Evolutionary conservation across 1,140 invertebrate species (phyloP), one percentile per base, ranked within the genome.

Genomic region (Rhopalosiphum padi): DNA sequence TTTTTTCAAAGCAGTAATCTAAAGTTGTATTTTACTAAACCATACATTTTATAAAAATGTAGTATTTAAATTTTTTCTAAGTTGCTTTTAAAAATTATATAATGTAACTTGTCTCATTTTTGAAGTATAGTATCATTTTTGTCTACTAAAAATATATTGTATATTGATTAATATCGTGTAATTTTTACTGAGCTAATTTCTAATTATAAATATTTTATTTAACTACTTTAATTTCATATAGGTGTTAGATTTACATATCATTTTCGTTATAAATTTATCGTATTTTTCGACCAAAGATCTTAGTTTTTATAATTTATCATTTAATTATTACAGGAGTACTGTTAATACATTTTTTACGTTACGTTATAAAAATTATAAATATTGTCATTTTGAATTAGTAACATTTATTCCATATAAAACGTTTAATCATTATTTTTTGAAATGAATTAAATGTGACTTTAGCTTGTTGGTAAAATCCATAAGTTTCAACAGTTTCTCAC

Each of bases 401-500:
- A 30, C 8, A 25, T 60, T 25, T 25, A 25, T 60, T 23, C 23
- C 9, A 25, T 25, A 60, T 11, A 8, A 9, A 60, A 60, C 30
- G 30, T n/a, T 68, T 68, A 68, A 68, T n/a, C 15, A 77, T 77
- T 77, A 77, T 77, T 77, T 77, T 15, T 77, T 77, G 8, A 5
- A n/a, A 77, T n/a, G 55, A 30, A 60, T 60, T 43, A 86, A 86
- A 86, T 6, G 5, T 7, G 48, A 89, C 35, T 53, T 35, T 23
- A 89, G 3, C 48, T 89, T 53, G n/a, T 89, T 25, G 22, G 35
- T 30, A 23, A 53, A 89, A 89, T 89, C 46, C 21, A 23, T 89
- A 89, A 88, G 5, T 48, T 48, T 88, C n/a, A 88, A 89, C n/a
- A 53, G 53, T 23, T 89, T 25, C 35, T 89, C 87, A 25, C n/a